Evolutionary conservation across 2,113 vertebrate species (phyloP).

Genomic region (Phaethornis superciliosus): DNA sequence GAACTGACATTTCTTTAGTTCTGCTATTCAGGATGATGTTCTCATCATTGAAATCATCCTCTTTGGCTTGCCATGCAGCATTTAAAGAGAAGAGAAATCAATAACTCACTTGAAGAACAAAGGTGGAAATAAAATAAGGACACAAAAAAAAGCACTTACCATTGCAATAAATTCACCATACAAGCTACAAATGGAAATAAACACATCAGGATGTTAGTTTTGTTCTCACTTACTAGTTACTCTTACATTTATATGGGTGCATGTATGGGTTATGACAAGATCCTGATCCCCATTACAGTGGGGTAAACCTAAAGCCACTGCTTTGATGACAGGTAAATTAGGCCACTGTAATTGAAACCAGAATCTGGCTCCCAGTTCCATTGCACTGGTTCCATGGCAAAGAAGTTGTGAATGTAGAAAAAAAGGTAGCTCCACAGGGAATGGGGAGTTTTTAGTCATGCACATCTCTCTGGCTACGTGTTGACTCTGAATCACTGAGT

Average conservation of each 20-base stretch:
- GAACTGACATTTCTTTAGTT: not conserved
- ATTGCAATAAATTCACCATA: not conserved
- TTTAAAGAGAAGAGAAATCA: not conserved
- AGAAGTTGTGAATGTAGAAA: not conserved
- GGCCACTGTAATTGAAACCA: not conserved
- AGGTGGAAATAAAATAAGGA: not conserved
- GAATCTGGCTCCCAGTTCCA: not conserved
- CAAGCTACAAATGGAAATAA: not conserved
- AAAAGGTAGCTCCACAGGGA: not conserved
- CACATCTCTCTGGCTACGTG: not conserved
- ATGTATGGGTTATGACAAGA: not conserved
- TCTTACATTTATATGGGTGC: not conserved
- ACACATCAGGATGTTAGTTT: not conserved
- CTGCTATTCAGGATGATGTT: not conserved
- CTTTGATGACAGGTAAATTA: not conserved
- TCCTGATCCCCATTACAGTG: not conserved
- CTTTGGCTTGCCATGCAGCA: not conserved
- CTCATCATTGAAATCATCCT: not conserved
- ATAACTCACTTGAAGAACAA: not conserved
- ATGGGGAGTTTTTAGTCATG: not conserved
- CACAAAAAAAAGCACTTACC: not conserved
- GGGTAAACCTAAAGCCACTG: not conserved
- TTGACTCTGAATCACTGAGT: not conserved
- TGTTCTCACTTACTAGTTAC: not conserved
- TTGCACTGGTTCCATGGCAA: not conserved